A percentile compares a stretch with the other conserved stretches of the same genome.
Evolutionary conservation across 2,797 vertebrate genomes (phyloP).

Genomic region (Esox masquinongy): DNA sequence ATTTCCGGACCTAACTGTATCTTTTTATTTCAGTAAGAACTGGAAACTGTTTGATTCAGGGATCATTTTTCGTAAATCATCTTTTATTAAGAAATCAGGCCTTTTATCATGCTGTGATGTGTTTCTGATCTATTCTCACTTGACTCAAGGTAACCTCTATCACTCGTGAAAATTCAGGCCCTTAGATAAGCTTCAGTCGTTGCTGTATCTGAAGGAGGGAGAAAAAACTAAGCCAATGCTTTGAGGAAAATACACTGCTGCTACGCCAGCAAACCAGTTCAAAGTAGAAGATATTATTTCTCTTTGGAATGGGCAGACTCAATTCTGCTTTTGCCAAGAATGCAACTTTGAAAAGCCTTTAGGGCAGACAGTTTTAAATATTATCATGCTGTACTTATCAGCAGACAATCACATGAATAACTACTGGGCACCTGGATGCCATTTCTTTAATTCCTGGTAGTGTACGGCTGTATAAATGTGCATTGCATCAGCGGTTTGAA

Average conservation of each 20-base stretch:
- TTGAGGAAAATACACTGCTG: constrained; percentile 14
- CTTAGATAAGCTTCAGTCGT: constrained; percentile 47
- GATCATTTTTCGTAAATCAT: constrained; percentile 5
- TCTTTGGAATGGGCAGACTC: constrained; percentile 3
- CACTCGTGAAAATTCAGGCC: constrained; percentile 25
- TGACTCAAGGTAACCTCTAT: constrained; percentile 48
- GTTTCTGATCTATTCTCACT: constrained; percentile 45
- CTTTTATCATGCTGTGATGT: constrained; percentile 38
- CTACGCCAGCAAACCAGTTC: background rate
- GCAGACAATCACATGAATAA: background rate
- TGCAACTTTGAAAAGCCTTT: background rate
- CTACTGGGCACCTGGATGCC: background rate
- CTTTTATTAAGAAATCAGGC: constrained; percentile 39
- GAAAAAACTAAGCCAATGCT: constrained; percentile 12
- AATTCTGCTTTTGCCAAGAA: background rate
- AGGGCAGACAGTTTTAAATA: background rate
- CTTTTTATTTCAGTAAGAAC: constrained; percentile 26
- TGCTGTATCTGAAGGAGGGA: constrained; percentile 44
- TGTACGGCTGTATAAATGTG: constrained; percentile 4
- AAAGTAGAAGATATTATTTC: background rate
- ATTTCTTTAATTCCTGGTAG: background rate
- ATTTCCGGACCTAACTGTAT: no score
- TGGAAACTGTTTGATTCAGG: constrained; percentile 19
- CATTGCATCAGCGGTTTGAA: constrained; percentile 43
- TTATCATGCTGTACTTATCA: background rate